Evolutionary conservation across 2,113 vertebrate genomes (phyloP).

Genomic region (Mugil cephalus): DNA sequence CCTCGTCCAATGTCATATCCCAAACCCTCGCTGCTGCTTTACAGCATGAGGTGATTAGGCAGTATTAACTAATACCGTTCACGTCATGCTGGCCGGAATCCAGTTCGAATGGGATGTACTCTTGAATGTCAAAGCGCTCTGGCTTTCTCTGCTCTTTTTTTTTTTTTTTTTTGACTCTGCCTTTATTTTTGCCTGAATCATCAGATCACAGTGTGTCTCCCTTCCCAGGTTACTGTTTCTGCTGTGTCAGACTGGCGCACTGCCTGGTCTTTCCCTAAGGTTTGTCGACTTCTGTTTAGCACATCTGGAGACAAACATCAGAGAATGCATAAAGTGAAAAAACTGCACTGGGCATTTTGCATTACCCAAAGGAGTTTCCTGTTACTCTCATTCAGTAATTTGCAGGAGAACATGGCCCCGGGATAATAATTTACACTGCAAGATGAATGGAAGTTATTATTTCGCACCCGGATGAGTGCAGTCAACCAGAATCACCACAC

Average conservation of each 20-base stretch:
- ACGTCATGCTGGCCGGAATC: slow-evolving; percentile 60
- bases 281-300: slow-evolving; percentile 73
- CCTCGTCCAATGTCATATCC: slow-evolving; percentile 63
- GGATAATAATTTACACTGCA: slow-evolving; percentile 32
- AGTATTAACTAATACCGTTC: slow-evolving; percentile 68
- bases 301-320: slow-evolving; percentile 67
- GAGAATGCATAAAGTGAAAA: slow-evolving; percentile 45
- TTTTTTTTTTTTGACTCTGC: slow-evolving; percentile 30
- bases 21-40: slow-evolving; percentile 50
- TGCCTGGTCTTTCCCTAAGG: slow-evolving; percentile 77
- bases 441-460: slow-evolving; percentile 50
- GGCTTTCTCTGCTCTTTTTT: slow-evolving; percentile 28
- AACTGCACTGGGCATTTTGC: slow-evolving; percentile 8
- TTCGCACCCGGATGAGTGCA: slow-evolving; percentile 42
- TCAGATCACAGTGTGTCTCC: slow-evolving; percentile 81
- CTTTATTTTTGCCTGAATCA: slow-evolving; percentile 80
- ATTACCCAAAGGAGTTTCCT: slow-evolving; percentile 22
- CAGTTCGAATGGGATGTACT: slow-evolving; percentile 64
- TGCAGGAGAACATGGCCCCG: slow-evolving; percentile 23
- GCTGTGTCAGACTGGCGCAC: slow-evolving; percentile 81
- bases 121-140: slow-evolving; percentile 75
- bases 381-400: slow-evolving; percentile 49
- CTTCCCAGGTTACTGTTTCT: slow-evolving; percentile 82
- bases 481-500: slow-evolving; percentile 52
- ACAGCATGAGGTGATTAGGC: slow-evolving; percentile 61